Evolutionary conservation across 2,888 invertebrate species (phyloP).

Genomic region (Cordylochernes scorpioides): DNA sequence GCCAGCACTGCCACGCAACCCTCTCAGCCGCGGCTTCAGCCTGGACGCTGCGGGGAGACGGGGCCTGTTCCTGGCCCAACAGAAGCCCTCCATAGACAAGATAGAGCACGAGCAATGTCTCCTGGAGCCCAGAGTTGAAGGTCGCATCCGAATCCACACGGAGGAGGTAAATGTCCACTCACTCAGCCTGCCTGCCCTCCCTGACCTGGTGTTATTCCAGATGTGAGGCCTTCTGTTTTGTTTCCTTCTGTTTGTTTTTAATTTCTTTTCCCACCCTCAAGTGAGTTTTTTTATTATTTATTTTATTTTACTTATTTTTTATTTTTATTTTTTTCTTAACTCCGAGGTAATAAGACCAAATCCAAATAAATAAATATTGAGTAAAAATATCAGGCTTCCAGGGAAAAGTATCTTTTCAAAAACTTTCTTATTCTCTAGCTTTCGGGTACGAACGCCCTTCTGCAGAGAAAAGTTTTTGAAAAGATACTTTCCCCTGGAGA

Average conservation of each 20-base stretch:
- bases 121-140: slow-evolving; percentile 49
- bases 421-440: too few relatives aligned
- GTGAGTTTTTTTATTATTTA: not conserved
- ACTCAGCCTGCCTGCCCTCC: too few relatives aligned
- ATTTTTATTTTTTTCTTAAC: too few relatives aligned
- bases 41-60: slow-evolving; percentile 14
- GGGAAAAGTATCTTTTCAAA: too few relatives aligned
- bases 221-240: slow-evolving; percentile 1
- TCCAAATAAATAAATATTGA: too few relatives aligned
- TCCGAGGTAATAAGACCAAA: too few relatives aligned
- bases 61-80: slow-evolving; percentile 13
- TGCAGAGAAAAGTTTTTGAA: not conserved
- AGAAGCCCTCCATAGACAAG: slow-evolving; percentile 33
- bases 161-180: slow-evolving; percentile 52
- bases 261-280: slow-evolving; percentile 1
- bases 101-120: slow-evolving; percentile 53
- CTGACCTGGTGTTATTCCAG: slow-evolving; percentile 2
- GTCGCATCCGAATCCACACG: slow-evolving; percentile 45
- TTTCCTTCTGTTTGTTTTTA: slow-evolving; percentile 2
- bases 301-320: slow-evolving; percentile 1
- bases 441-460: too few relatives aligned
- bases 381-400: too few relatives aligned
- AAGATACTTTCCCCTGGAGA: too few relatives aligned
- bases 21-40: slow-evolving; percentile 14
- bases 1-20: slow-evolving; percentile 17